Evolutionary conservation across 2,113 vertebrate genomes (phyloP).

Genomic region (Gobio gobio): DNA sequence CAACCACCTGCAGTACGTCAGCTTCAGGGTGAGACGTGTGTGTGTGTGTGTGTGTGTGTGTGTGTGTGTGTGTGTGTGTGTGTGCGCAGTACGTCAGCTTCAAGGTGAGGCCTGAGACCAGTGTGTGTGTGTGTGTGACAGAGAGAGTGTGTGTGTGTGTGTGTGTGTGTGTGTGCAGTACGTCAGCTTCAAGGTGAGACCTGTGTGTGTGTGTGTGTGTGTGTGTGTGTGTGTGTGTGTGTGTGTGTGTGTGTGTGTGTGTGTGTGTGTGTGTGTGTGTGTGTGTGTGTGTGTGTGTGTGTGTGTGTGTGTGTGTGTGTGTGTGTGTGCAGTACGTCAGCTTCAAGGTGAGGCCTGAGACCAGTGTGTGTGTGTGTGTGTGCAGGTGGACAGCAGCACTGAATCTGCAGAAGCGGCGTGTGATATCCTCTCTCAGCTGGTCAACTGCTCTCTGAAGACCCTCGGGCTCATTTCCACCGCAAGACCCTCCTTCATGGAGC

Average conservation of each 20-base stretch:
- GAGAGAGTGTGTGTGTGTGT: no score
- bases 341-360: conserved; percentile 86
- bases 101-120: conserved; percentile 82
- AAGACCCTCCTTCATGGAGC: conserved; percentile 96
- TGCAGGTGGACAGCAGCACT: conserved; percentile 96
- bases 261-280: conserved; percentile 62
- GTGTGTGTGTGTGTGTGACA: conserved; percentile 70
- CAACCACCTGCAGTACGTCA: conserved; percentile 96
- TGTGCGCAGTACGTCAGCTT: no score
- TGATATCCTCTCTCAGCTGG: conserved; percentile 87
- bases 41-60: conserved; percentile 62
- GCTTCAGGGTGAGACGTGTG: conserved; percentile 89
- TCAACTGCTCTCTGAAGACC: conserved; percentile 89
- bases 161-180: conserved; percentile 69
- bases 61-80: conserved; percentile 33
- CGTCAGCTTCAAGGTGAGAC: conserved; percentile 95
- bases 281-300: conserved; percentile 62
- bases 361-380: conserved; percentile 50
- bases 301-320: conserved; percentile 62
- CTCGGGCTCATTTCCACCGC: conserved; percentile 93
- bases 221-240: conserved; percentile 62
- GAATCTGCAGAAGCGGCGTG: conserved; percentile 93
- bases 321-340: conserved; percentile 97
- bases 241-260: conserved; percentile 62
- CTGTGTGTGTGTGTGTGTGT: conserved; percentile 39